A percentile compares a stretch with the other conserved stretches of the same genome.
Evolutionary conservation across 2,797 vertebrate species (phyloP).

Genomic region (Lepus townsendii): DNA sequence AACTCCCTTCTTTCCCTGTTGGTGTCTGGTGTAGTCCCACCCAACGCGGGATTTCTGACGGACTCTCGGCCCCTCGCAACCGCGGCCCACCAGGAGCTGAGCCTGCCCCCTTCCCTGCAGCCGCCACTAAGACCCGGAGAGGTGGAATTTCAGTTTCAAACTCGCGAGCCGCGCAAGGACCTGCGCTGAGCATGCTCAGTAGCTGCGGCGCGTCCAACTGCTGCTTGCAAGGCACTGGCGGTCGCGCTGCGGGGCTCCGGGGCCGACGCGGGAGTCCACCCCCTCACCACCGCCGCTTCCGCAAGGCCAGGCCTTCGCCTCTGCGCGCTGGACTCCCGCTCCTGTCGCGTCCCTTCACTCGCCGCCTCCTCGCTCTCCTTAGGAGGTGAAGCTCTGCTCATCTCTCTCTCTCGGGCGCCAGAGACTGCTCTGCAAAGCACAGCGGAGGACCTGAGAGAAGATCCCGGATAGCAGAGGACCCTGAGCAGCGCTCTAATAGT

Average conservation of each 20-base stretch:
- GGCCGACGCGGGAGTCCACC: conserved; percentile 41
- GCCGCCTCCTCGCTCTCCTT: neutral
- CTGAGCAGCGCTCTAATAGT: neutral
- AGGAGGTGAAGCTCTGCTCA: conserved; percentile 47
- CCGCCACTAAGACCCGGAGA: conserved; percentile 77
- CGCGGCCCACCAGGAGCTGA: neutral
- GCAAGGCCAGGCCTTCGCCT: conserved; percentile 26
- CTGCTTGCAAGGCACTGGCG: neutral
- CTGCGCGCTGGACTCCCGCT: neutral
- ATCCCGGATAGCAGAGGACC: neutral
- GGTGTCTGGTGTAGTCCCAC: neutral
- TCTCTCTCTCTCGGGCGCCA: neutral
- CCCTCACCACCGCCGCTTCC: neutral
- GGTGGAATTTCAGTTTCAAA: conserved; percentile 70
- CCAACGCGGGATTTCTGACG: neutral
- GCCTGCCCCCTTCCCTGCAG: neutral
- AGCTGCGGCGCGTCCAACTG: conserved; percentile 34
- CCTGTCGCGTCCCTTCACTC: neutral
- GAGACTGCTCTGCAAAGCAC: conserved; percentile 28
- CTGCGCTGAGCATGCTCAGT: conserved; percentile 84
- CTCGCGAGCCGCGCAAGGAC: neutral
- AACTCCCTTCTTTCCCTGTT: neutral
- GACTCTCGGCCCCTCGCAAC: neutral
- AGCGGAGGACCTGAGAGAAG: neutral
- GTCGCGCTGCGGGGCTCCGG: neutral